Conservation (phyloP, 2,888 invertebrate genomes). For the Drosophila buzzatii region DNA sequence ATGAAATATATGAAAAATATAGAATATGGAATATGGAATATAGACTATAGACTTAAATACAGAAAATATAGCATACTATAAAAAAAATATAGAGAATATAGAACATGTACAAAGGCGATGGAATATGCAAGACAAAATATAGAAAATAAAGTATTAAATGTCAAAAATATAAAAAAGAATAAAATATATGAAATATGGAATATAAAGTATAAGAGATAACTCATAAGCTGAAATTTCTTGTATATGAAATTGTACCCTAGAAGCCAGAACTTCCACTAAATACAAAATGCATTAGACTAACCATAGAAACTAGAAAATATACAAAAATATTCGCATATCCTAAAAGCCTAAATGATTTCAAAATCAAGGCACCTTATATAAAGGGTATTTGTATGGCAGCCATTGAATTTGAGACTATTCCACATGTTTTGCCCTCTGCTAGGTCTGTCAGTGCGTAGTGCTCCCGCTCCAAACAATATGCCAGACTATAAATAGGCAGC, state of each 20-base stretch:
- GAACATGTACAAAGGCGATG: background rate
- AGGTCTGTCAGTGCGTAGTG: conserved; percentile 28
- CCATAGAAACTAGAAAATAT: background rate
- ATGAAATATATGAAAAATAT: background rate
- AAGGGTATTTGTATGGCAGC: conserved; percentile 17
- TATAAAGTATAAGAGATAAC: too few relatives aligned
- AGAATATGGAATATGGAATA: background rate
- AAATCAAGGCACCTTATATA: too few relatives aligned
- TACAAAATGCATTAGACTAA: background rate
- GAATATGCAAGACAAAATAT: background rate
- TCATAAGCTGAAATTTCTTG: too few relatives aligned
- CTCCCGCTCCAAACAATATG: conserved; percentile 6
- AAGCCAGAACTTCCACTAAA: background rate
- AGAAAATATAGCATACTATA: background rate
- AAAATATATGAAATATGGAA: background rate
- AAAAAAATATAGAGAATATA: background rate
- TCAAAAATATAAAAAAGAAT: background rate
- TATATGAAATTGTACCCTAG: too few relatives aligned
- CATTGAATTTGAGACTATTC: conserved; percentile 15
- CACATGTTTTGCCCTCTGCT: conserved; percentile 36
- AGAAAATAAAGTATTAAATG: background rate
- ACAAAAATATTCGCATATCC: background rate
- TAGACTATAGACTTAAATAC: too few relatives aligned
- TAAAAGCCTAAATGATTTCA: background rate
- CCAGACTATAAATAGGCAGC: conserved; percentile 39